phyloP scores from a whole-genome alignment of 2,888 invertebrate species.

The Apocheima hispidaria region DNA sequence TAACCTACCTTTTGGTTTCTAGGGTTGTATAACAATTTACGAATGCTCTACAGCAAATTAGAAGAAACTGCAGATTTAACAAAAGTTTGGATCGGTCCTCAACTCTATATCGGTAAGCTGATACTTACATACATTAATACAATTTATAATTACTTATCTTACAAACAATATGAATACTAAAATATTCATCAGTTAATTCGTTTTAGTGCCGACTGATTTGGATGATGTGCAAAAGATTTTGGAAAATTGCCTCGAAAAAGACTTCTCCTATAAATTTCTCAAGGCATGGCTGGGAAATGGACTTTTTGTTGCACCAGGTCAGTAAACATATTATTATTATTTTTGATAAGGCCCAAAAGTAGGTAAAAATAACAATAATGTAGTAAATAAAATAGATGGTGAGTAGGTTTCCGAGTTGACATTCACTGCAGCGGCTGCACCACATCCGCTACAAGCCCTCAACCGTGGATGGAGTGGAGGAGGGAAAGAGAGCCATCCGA shows the following conservation, averaged over 20 bases:
- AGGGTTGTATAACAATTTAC: constrained; percentile 66
- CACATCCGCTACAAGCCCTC: no score
- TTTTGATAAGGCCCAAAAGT: no score
- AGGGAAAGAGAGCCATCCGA: no score
- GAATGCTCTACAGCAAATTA: constrained; percentile 47
- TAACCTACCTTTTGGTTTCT: constrained; percentile 44
- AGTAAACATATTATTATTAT: neutral
- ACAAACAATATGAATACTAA: neutral
- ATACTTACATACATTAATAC: no score
- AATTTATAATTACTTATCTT: neutral
- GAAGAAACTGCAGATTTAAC: constrained; percentile 55
- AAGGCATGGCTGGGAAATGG: constrained; percentile 73
- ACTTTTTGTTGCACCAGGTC: constrained; percentile 73
- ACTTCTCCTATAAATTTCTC: constrained; percentile 69
- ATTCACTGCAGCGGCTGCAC: no score
- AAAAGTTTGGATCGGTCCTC: constrained; percentile 70
- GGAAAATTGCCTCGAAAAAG: constrained; percentile 73
- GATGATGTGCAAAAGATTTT: constrained; percentile 71
- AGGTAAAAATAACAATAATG: no score
- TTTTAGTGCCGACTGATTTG: constrained; percentile 67
- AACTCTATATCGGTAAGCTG: constrained; percentile 65
- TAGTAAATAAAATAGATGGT: no score
- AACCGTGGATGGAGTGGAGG: no score
- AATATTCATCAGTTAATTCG: constrained; percentile 1
- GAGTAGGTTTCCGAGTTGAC: no score